Evolutionary conservation across 2,888 invertebrate genomes (phyloP).

Genomic region (Vannuccia rotundouncinata): DNA sequence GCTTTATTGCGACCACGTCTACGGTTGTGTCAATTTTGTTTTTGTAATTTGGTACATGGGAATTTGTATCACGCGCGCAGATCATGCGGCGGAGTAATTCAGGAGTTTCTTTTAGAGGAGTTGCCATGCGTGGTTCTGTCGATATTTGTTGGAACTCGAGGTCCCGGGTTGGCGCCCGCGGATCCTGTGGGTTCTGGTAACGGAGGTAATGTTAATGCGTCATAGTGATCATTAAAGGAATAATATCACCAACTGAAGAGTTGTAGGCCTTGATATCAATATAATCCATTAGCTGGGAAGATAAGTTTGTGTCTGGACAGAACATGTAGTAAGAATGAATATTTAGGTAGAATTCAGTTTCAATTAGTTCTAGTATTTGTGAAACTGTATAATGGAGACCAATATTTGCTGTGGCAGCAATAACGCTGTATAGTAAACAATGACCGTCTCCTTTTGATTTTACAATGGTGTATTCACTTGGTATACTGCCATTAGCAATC

Average conservation of each 20-base stretch:
- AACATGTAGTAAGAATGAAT: constrained; percentile 13
- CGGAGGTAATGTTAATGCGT: constrained; percentile 1
- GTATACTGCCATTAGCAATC: neutral
- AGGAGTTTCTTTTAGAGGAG: no score
- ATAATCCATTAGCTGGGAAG: constrained; percentile 4
- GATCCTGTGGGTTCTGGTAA: constrained; percentile 3
- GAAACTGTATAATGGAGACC: constrained; percentile 10
- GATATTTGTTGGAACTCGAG: constrained; percentile 9
- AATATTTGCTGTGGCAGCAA: constrained; percentile 9
- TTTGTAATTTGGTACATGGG: no score
- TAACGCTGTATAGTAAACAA: neutral
- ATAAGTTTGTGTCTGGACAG: constrained; percentile 19
- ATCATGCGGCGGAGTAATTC: no score
- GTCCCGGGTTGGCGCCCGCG: neutral
- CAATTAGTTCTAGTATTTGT: neutral
- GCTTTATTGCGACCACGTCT: no score
- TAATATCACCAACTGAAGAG: constrained; percentile 4
- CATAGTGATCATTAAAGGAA: constrained; percentile 16
- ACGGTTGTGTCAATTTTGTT: no score
- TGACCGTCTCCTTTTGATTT: constrained; percentile 4
- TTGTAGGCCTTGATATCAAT: neutral
- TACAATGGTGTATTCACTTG: neutral
- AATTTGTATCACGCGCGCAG: no score
- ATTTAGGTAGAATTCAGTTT: constrained; percentile 5
- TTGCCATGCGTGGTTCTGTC: constrained; percentile 20